Evolutionary conservation across 1,140 invertebrate genomes (phyloP).

Genomic region (Drosophila subpulchrella): DNA sequence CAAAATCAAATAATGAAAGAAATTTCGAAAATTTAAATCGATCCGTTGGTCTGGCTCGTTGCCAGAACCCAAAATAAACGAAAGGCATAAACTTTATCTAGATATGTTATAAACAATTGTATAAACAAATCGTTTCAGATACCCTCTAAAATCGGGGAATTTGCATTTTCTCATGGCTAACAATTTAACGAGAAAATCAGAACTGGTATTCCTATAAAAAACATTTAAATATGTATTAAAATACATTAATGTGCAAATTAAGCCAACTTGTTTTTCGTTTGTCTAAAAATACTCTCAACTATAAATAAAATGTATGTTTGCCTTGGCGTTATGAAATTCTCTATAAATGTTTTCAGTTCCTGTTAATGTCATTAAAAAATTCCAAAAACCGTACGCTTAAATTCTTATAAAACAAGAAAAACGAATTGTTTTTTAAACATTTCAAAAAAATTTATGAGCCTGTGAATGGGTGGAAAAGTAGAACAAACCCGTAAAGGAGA

Average conservation of each 20-base stretch:
- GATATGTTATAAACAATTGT: slow-evolving; percentile 45
- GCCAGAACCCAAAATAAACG: slow-evolving; percentile 57
- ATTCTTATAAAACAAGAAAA: slow-evolving; percentile 1
- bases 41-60: slow-evolving; percentile 58
- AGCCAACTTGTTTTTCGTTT: slow-evolving; percentile 26
- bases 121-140: slow-evolving; percentile 23
- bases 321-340: slow-evolving; percentile 13
- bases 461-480: slow-evolving; percentile 49
- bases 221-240: not conserved
- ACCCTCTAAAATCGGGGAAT: not conserved
- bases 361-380: slow-evolving; percentile 12
- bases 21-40: slow-evolving; percentile 69
- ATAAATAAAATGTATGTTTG: slow-evolving; percentile 37
- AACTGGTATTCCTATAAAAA: not conserved
- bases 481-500: slow-evolving; percentile 15
- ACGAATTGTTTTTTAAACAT: slow-evolving; percentile 46
- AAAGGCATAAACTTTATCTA: slow-evolving; percentile 52
- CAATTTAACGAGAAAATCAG: too few species aligned
- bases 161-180: not conserved
- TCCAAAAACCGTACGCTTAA: not conserved
- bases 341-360: slow-evolving; percentile 1
- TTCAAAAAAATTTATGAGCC: slow-evolving; percentile 34
- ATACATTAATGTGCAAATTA: slow-evolving; percentile 31
- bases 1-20: slow-evolving; percentile 50
- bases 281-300: slow-evolving; percentile 14